Evolutionary conservation across 2,888 invertebrate genomes (phyloP).

Genomic region (Scaptomyza flava): DNA sequence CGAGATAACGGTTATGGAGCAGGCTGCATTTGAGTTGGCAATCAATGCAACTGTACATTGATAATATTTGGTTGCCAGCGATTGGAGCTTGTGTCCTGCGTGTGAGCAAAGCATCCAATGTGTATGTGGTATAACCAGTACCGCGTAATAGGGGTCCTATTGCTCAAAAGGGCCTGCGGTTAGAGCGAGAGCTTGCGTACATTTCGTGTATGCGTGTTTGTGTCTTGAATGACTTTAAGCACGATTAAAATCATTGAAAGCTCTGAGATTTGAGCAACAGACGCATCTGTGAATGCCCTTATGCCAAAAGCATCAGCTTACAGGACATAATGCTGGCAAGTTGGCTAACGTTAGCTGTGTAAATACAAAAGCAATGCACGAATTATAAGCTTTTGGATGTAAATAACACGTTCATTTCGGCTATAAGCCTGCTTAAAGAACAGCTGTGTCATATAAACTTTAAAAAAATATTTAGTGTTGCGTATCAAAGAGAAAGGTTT

Average conservation of each 20-base stretch:
- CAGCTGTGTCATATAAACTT: no score
- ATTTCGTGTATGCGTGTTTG: background rate
- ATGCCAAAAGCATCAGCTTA: background rate
- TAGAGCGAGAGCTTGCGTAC: background rate
- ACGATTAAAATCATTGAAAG: slow-evolving; percentile 5
- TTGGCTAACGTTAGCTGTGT: background rate
- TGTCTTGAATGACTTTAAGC: slow-evolving; percentile 27
- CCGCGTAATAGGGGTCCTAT: slow-evolving; percentile 33
- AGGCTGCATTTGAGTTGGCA: slow-evolving; percentile 37
- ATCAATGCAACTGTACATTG: slow-evolving; percentile 60
- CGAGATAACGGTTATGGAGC: slow-evolving; percentile 25
- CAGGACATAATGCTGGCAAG: background rate
- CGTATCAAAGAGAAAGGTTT: background rate
- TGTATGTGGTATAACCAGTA: slow-evolving; percentile 12
- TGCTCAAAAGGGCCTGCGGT: slow-evolving; percentile 28
- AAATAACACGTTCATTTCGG: no score
- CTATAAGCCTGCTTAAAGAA: no score
- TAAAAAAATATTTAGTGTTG: no score
- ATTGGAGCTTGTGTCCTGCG: slow-evolving; percentile 15
- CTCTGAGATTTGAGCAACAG: background rate
- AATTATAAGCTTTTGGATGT: background rate
- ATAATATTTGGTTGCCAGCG: slow-evolving; percentile 57
- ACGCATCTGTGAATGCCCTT: background rate
- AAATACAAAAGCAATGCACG: background rate
- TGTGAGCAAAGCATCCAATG: slow-evolving; percentile 9